Percentiles rank a stretch among this genome's conserved stretches.
Evolutionary conservation across 92 coral and sea anemone species (phyloP).

Genomic region (Virgularia gustaviana): DNA sequence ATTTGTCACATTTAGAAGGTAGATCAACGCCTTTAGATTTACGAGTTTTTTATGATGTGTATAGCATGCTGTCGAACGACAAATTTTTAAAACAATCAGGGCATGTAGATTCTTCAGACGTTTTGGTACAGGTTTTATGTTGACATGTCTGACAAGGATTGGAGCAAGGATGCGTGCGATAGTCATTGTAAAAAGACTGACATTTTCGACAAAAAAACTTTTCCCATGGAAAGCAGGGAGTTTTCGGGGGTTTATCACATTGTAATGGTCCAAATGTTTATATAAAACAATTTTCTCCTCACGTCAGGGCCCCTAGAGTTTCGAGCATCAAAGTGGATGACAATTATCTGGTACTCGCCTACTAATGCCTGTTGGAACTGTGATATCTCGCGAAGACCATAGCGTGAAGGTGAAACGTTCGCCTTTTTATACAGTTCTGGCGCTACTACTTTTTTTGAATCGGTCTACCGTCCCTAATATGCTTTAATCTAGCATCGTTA

Average conservation of each 20-base stretch:
- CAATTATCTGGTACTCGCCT: neutral
- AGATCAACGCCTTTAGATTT: neutral
- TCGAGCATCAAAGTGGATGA: neutral
- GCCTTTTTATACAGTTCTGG: too few relatives aligned
- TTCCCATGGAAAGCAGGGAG: too few relatives aligned
- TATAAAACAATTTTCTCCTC: slow-evolving; percentile 5
- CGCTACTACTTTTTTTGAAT: neutral
- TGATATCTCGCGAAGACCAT: neutral
- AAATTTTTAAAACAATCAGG: too few relatives aligned
- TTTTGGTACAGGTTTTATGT: too few relatives aligned
- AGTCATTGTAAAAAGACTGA: too few relatives aligned
- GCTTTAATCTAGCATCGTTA: neutral
- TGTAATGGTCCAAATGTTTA: neutral
- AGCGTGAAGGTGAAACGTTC: too few relatives aligned
- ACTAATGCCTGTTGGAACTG: neutral
- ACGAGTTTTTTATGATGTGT: slow-evolving; percentile 7
- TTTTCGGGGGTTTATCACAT: neutral
- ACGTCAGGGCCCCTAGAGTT: too few relatives aligned
- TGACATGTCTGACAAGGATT: too few relatives aligned
- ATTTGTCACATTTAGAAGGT: too few relatives aligned
- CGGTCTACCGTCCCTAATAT: neutral
- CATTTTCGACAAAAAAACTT: neutral
- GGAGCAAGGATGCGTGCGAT: too few relatives aligned
- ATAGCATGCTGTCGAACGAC: slow-evolving; percentile 24
- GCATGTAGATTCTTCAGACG: too few relatives aligned